These are phyloP conservation scores for Metalampra italica DNA, from an alignment of 2,888 invertebrate species.

Conservation along the genomic window DNA sequence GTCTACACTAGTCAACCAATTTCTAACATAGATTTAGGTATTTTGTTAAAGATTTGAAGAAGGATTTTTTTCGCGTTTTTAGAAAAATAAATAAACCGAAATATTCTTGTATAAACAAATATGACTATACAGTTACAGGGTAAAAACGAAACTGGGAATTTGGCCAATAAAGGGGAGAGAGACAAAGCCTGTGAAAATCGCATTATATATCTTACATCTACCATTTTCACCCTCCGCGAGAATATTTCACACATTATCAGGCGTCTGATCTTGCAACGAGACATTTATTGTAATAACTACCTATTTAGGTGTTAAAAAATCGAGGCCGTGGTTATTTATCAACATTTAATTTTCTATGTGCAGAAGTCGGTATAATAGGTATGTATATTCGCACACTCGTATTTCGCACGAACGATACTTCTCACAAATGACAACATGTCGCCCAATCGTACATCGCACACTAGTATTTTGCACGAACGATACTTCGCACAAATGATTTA, in stretches of 20 bases:
- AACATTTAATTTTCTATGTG: background rate
- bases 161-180: constrained; percentile 43
- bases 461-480: too few species aligned
- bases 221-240: constrained; percentile 44
- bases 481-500: too few species aligned
- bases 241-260: constrained; percentile 54
- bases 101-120: too few species aligned
- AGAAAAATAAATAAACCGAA: too few species aligned
- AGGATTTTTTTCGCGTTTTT: too few species aligned
- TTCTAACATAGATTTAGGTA: too few species aligned
- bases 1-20: too few species aligned
- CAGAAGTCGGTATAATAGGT: background rate
- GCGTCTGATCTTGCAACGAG: constrained; percentile 23
- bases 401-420: too few species aligned
- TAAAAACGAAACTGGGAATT: constrained; percentile 47
- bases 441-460: too few species aligned
- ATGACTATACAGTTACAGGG: background rate
- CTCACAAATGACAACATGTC: too few species aligned
- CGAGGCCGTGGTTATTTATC: background rate
- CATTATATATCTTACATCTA: constrained; percentile 40
- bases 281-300: constrained; percentile 10
- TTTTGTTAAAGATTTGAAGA: too few species aligned
- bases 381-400: too few species aligned
- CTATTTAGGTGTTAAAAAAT: background rate
- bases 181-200: constrained; percentile 43